Conservation (phyloP, 2,797 vertebrate genomes). For the Hippoglossus hippoglossus region DNA sequence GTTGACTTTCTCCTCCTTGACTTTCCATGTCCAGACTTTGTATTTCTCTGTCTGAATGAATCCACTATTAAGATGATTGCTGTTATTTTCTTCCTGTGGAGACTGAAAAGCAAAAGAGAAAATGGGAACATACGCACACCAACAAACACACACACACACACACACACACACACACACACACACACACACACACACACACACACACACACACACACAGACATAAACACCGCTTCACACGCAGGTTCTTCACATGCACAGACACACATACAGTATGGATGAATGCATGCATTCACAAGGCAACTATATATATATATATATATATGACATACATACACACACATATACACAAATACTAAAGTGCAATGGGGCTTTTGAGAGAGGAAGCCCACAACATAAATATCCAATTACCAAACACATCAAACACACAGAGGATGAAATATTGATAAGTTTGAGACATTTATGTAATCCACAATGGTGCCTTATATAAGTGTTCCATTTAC, state of each 20-base stretch:
- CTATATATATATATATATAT: constrained; percentile 5
- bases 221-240: background rate
- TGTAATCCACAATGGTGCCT: constrained; percentile 83
- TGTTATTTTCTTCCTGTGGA: constrained; percentile 24
- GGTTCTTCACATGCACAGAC: background rate
- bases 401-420: constrained; percentile 85
- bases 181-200: background rate
- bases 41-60: constrained; percentile 17
- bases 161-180: background rate
- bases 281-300: background rate
- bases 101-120: constrained; percentile 5
- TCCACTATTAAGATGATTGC: background rate
- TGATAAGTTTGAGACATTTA: constrained; percentile 84
- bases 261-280: background rate
- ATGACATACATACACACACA: constrained; percentile 19
- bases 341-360: constrained; percentile 49
- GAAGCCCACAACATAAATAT: constrained; percentile 82
- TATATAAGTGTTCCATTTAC: constrained; percentile 85
- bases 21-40: constrained; percentile 28
- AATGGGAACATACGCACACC: no score
- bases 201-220: constrained; percentile 1
- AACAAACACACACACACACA: background rate
- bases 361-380: constrained; percentile 56
- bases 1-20: constrained; percentile 30
- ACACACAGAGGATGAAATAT: constrained; percentile 85